Conservation (phyloP, 2,797 vertebrate genomes). For the Channa striata region DNA sequence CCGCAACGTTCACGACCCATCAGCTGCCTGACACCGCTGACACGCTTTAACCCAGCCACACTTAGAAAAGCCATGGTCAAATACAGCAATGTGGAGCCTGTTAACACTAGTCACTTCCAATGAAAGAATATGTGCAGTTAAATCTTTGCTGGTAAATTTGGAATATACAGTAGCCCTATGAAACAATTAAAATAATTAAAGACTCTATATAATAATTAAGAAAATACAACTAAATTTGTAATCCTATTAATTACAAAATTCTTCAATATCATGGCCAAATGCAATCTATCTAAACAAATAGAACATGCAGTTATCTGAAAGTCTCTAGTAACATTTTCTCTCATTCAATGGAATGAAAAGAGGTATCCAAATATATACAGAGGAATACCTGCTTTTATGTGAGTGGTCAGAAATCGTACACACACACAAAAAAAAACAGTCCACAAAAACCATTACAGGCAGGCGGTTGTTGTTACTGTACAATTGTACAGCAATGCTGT, state of each 20-base stretch:
- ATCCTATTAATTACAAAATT: not conserved
- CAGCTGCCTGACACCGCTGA: conserved; percentile 56
- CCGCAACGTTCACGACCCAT: conserved; percentile 60
- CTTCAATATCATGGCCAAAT: not conserved
- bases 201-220: not conserved
- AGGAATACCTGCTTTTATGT: conserved; percentile 7
- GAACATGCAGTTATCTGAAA: not conserved
- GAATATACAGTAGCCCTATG: too few species aligned
- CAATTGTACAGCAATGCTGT: conserved; percentile 49
- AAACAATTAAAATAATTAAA: not conserved
- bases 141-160: not conserved
- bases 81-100: conserved; percentile 9
- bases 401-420: conserved; percentile 24
- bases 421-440: conserved; percentile 15
- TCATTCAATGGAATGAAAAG: not conserved
- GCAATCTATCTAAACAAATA: not conserved
- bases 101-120: conserved; percentile 7
- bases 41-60: conserved; percentile 51
- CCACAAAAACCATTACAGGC: conserved; percentile 28
- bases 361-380: conserved; percentile 5
- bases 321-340: not conserved
- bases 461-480: conserved; percentile 59
- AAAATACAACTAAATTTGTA: not conserved
- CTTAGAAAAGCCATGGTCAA: conserved; percentile 24
- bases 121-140: not conserved